phyloP scores from a whole-genome alignment of 2,797 vertebrate species.

The Eulemur coronatus region DNA sequence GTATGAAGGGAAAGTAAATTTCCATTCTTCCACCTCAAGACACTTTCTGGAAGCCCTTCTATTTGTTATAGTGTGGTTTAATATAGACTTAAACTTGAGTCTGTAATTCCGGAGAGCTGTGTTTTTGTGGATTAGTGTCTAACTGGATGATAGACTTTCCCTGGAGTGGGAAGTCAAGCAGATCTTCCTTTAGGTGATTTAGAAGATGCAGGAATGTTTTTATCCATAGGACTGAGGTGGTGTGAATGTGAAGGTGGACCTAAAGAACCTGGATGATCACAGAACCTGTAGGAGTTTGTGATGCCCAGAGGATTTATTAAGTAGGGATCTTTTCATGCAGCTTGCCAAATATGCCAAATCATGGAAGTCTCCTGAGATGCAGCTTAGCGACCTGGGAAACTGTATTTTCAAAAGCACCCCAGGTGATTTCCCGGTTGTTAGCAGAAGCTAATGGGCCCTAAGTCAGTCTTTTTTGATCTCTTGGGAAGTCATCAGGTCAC shows the following conservation, averaged over 20 bases:
- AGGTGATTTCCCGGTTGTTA: not conserved
- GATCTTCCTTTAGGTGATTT: not conserved
- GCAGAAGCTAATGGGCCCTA: not conserved
- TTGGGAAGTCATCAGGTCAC: not conserved
- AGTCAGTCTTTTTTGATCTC: not conserved
- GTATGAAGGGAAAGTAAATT: not conserved
- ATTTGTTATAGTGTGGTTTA: not conserved
- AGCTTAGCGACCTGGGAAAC: not conserved
- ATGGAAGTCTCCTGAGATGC: not conserved
- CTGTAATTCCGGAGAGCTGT: not conserved
- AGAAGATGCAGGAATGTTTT: not conserved
- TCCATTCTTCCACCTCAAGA: not conserved
- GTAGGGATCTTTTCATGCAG: not conserved
- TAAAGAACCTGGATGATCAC: not conserved
- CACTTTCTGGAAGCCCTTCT: not conserved
- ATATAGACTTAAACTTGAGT: not conserved
- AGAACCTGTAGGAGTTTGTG: not conserved
- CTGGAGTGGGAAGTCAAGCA: not conserved
- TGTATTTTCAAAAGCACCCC: not conserved
- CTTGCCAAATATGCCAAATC: not conserved
- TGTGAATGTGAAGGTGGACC: not conserved
- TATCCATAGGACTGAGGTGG: not conserved
- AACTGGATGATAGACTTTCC: not conserved
- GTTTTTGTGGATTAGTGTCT: not conserved
- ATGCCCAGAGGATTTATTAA: not conserved